These are phyloP conservation scores for Phyto melanocephala DNA, from an alignment of 2,888 invertebrate species.

Conservation along the genomic window DNA sequence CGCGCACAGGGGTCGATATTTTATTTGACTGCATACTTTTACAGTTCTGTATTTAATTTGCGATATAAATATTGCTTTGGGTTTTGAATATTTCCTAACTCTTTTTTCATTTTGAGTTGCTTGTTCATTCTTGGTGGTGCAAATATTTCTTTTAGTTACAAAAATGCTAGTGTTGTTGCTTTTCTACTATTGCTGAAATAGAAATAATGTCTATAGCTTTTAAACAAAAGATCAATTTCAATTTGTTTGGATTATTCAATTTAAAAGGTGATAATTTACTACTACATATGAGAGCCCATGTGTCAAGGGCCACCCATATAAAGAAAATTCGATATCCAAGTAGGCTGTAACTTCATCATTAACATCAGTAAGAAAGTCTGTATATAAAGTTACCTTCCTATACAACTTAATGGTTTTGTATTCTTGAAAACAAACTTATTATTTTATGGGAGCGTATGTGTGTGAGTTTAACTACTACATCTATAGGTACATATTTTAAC, in stretches of 20 bases:
- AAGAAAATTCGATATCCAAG: conserved; percentile 63
- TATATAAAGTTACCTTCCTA: too few species aligned
- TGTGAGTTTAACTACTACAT: not conserved
- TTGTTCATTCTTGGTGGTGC: too few species aligned
- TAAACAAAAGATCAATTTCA: conserved; percentile 79
- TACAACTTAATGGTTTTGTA: not conserved
- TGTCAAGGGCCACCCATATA: conserved; percentile 79
- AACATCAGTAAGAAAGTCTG: not conserved
- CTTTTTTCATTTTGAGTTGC: too few species aligned
- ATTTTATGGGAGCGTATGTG: too few species aligned
- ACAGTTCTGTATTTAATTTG: too few species aligned
- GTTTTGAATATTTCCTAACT: too few species aligned
- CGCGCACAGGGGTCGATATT: too few species aligned
- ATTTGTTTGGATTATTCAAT: conserved; percentile 79
- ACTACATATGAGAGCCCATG: conserved; percentile 78
- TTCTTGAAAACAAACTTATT: too few species aligned
- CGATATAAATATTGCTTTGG: too few species aligned
- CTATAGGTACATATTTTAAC: not conserved
- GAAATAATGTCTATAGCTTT: conserved; percentile 79
- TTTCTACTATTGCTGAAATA: conserved; percentile 68
- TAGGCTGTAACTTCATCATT: conserved; percentile 52
- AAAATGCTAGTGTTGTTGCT: not conserved
- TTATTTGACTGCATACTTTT: too few species aligned
- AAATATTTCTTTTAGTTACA: not conserved
- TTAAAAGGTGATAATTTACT: conserved; percentile 80